Evolutionary conservation across 2,797 vertebrate species (phyloP).

Genomic region (Eospalax fontanierii): DNA sequence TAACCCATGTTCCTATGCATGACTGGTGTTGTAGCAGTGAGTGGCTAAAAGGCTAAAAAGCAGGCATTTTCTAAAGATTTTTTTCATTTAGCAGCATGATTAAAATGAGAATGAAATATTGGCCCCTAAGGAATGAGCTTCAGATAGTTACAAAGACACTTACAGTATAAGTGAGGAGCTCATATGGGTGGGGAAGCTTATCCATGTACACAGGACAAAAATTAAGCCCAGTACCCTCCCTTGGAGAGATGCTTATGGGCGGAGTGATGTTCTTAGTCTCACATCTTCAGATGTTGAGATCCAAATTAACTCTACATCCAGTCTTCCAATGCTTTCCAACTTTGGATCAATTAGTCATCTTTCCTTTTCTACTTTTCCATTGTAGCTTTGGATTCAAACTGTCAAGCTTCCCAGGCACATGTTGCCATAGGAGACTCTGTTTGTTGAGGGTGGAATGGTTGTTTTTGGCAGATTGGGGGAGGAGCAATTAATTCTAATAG

Average conservation of each 20-base stretch:
- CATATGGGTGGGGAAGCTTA: neutral
- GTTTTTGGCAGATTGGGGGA: conserved; percentile 75
- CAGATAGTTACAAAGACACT: neutral
- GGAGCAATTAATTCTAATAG: conserved; percentile 86
- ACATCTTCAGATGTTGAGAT: neutral
- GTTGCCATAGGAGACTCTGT: conserved; percentile 89
- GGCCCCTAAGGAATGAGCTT: neutral
- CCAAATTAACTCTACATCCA: conserved; percentile 37
- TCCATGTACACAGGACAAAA: rapidly evolving
- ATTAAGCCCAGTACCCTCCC: neutral
- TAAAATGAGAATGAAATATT: conserved; percentile 32
- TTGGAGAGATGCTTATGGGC: neutral
- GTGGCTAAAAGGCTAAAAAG: neutral
- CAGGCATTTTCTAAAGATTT: neutral
- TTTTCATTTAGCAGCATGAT: neutral
- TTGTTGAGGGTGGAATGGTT: conserved; percentile 89
- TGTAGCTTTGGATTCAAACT: conserved; percentile 84
- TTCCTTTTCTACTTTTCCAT: conserved; percentile 86
- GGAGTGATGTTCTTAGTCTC: neutral
- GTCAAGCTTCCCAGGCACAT: conserved; percentile 85
- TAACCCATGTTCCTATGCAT: neutral
- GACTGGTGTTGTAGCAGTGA: neutral
- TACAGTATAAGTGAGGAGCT: neutral
- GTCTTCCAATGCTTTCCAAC: conserved; percentile 75
- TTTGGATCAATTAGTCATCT: conserved; percentile 84